Percentiles rank a stretch among this genome's conserved stretches.
Conservation (phyloP, 2,888 invertebrate species). For the Baronia brevicornis region DNA sequence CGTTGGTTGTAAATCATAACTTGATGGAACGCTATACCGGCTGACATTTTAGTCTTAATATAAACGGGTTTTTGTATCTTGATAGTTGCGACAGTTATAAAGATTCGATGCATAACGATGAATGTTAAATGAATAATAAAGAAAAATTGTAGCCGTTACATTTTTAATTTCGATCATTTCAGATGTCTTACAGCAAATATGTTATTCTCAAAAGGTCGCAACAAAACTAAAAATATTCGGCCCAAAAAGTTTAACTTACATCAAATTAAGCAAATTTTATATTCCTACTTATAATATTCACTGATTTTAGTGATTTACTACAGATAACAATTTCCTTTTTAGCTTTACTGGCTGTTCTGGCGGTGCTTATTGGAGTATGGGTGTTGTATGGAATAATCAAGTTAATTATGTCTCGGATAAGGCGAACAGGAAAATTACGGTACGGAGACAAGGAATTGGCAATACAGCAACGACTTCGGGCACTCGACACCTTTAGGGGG, state of each 20-base stretch:
- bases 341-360: slow-evolving; percentile 57
- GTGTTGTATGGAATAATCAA: slow-evolving; percentile 51
- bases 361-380: slow-evolving; percentile 47
- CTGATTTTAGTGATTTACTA: too few species aligned
- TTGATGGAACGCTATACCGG: slow-evolving; percentile 1
- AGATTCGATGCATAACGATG: too few species aligned
- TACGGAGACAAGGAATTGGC: slow-evolving; percentile 69
- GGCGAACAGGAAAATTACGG: slow-evolving; percentile 58
- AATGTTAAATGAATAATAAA: too few species aligned
- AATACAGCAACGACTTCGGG: slow-evolving; percentile 66
- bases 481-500: slow-evolving; percentile 89
- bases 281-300: too few species aligned
- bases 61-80: not conserved
- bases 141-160: too few species aligned
- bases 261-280: too few species aligned
- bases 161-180: too few species aligned
- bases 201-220: too few species aligned
- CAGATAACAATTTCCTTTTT: slow-evolving; percentile 19
- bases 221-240: too few species aligned
- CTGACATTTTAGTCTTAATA: slow-evolving; percentile 11
- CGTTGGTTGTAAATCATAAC: slow-evolving; percentile 3
- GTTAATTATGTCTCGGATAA: slow-evolving; percentile 58
- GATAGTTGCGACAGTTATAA: too few species aligned
- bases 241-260: too few species aligned
- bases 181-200: too few species aligned